phyloP scores from a whole-genome alignment of 2,797 vertebrate genomes.

The Coranthus polyacanthus region DNA sequence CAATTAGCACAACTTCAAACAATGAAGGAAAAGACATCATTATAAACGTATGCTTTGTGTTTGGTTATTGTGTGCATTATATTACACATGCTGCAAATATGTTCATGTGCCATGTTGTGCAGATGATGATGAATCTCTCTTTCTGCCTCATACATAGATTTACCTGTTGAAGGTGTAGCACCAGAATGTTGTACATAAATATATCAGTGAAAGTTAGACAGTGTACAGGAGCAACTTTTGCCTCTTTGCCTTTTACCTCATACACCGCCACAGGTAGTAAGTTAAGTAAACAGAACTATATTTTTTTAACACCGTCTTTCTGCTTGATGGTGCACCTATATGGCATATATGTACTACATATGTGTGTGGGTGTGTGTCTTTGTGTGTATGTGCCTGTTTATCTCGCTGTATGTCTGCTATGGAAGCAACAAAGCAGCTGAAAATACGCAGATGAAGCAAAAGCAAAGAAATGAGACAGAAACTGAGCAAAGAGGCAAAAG shows the following conservation, averaged over 20 bases:
- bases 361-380: slow-evolving; percentile 10
- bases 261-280: neutral
- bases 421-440: slow-evolving; percentile 54
- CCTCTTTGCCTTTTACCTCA: too few relatives aligned
- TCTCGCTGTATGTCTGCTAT: slow-evolving; percentile 43
- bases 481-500: slow-evolving; percentile 42
- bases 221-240: too few relatives aligned
- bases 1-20: too few relatives aligned
- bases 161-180: too few relatives aligned
- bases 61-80: slow-evolving; percentile 26
- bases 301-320: too few relatives aligned
- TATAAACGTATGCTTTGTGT: slow-evolving; percentile 23
- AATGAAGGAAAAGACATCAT: slow-evolving; percentile 26
- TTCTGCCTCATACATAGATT: slow-evolving; percentile 52
- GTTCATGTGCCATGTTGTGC: slow-evolving; percentile 16
- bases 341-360: slow-evolving; percentile 9
- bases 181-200: neutral
- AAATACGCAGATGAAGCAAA: slow-evolving; percentile 47
- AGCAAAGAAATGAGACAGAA: slow-evolving; percentile 35
- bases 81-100: slow-evolving; percentile 32
- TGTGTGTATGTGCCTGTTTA: slow-evolving; percentile 37
- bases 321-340: slow-evolving; percentile 32
- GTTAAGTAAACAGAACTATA: too few relatives aligned
- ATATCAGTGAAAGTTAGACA: too few relatives aligned
- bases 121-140: slow-evolving; percentile 35